Percentiles rank a stretch among this genome's conserved stretches.
These are phyloP conservation scores for Leptoclinus maculatus DNA, from an alignment of 2,797 vertebrate species.

Conservation along the genomic window DNA sequence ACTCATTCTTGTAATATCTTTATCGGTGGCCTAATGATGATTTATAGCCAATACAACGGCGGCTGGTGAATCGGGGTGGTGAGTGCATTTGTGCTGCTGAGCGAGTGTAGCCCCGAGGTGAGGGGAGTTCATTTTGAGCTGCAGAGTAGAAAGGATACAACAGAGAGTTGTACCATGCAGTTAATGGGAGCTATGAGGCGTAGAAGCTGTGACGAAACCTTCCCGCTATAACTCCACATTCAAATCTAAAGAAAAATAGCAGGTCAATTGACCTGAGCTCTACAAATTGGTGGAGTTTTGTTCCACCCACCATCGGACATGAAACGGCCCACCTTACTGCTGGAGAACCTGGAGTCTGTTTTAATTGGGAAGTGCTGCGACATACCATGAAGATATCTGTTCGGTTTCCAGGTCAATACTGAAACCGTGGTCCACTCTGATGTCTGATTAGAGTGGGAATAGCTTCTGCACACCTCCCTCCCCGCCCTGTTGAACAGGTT, in stretches of 20 bases:
- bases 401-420: slow-evolving; percentile 51
- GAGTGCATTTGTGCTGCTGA: slow-evolving; percentile 60
- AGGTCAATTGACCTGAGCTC: slow-evolving; percentile 25
- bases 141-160: slow-evolving; percentile 45
- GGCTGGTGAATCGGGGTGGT: slow-evolving; percentile 34
- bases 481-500: slow-evolving; percentile 11
- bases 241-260: slow-evolving; percentile 27
- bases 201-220: background rate
- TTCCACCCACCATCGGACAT: slow-evolving; percentile 21
- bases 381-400: slow-evolving; percentile 31
- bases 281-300: slow-evolving; percentile 29
- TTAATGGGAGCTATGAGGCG: slow-evolving; percentile 14
- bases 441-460: slow-evolving; percentile 37
- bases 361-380: slow-evolving; percentile 56
- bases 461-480: slow-evolving; percentile 36
- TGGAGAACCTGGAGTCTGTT: slow-evolving; percentile 27
- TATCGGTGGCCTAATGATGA: slow-evolving; percentile 70
- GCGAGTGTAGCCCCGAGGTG: slow-evolving; percentile 49
- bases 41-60: slow-evolving; percentile 62
- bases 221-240: background rate
- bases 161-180: background rate
- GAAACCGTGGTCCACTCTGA: slow-evolving; percentile 16
- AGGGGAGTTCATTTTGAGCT: slow-evolving; percentile 54
- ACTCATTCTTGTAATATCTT: slow-evolving; percentile 61
- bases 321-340: slow-evolving; percentile 25